A percentile compares a stretch with the other conserved stretches of the same genome.
Conservation (phyloP, 2,797 vertebrate genomes). For the Crax fasciolata region DNA sequence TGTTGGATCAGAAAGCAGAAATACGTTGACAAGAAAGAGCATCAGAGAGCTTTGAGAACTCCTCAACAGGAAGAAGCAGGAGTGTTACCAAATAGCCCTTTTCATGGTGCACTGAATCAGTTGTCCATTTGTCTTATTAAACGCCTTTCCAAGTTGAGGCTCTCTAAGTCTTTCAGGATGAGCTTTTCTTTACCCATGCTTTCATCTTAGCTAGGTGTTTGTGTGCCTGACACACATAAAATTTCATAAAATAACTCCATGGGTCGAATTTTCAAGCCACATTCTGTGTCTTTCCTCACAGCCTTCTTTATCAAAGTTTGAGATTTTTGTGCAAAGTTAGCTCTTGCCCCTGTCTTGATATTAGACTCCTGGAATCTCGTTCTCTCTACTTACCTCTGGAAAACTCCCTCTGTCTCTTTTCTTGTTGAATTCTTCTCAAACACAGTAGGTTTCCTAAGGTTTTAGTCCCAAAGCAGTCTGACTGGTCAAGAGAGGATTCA, state of each 20-base stretch:
- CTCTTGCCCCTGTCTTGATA: neutral
- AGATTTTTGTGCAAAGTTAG: neutral
- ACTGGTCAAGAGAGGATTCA: neutral
- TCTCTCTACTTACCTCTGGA: neutral
- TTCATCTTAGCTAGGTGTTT: neutral
- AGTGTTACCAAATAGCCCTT: neutral
- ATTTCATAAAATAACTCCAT: neutral
- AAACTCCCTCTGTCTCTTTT: neutral
- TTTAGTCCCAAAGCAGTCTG: neutral
- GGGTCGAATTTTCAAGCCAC: neutral
- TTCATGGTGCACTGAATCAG: neutral
- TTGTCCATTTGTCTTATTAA: conserved; percentile 1
- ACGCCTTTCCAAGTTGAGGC: neutral
- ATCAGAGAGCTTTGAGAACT: neutral
- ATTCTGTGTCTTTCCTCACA: neutral
- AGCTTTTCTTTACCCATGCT: neutral
- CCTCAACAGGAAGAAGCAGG: neutral
- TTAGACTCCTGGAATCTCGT: neutral
- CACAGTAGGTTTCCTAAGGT: neutral
- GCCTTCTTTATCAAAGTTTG: neutral
- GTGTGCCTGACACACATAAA: neutral
- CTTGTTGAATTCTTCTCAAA: neutral
- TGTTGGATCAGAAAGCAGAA: conserved; percentile 23
- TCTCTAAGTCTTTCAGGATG: neutral
- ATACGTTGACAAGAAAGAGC: neutral